Conservation (phyloP, 2,113 vertebrate genomes). For the human region GRCh38 chr15:33823001-33823500, state of each 20-base stretch:
- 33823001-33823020: conserved; percentile 98
- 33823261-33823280: neutral
- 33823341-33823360: neutral
- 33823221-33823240: neutral
- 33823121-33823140: neutral
- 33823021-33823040: conserved; percentile 97
- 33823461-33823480: neutral
- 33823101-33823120: neutral
- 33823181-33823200: neutral
- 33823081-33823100: neutral
- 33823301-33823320: neutral
- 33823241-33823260: neutral
- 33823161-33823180: neutral
- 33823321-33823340: neutral
- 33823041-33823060: conserved; percentile 97
- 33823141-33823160: neutral
- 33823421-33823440: neutral
- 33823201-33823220: neutral
- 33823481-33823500: neutral
- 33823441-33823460: neutral
- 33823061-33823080: conserved; percentile 97
- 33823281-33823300: neutral
- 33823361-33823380: neutral
- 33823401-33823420: neutral
- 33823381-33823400: neutral